Evolutionary conservation across 2,797 vertebrate species (phyloP).

Genomic region (Calcarius lapponicus): DNA sequence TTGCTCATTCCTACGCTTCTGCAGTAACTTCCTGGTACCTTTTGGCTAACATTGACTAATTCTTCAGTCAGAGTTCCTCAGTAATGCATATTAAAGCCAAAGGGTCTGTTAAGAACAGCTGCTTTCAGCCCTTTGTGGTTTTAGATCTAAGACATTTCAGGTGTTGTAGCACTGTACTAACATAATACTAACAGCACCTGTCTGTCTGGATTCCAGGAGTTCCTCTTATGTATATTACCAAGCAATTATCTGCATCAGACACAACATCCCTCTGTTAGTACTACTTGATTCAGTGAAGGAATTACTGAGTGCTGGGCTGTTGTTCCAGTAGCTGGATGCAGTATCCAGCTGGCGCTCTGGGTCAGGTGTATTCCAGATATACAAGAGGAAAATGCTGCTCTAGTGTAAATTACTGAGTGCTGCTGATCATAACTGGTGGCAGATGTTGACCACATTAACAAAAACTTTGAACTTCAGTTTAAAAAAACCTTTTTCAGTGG

Average conservation of each 20-base stretch:
- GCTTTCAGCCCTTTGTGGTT: background rate
- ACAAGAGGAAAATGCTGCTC: background rate
- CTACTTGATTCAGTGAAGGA: background rate
- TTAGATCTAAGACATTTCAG: background rate
- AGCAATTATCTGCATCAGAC: background rate
- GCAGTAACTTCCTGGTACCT: background rate
- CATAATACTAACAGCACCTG: background rate
- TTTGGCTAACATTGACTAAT: background rate
- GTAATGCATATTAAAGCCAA: background rate
- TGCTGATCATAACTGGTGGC: background rate
- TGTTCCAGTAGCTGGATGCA: background rate
- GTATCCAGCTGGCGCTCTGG: background rate
- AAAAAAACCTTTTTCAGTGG: background rate
- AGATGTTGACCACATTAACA: background rate
- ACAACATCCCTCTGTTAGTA: background rate
- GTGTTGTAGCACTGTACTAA: background rate
- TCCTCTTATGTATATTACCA: background rate
- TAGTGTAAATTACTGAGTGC: background rate
- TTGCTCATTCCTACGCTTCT: background rate
- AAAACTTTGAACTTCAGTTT: background rate
- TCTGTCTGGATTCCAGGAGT: background rate
- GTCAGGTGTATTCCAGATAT: background rate
- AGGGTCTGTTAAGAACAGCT: background rate
- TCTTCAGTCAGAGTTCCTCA: background rate
- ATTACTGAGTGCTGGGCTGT: background rate